Percentiles rank a stretch among this genome's conserved stretches.
phyloP scores from a whole-genome alignment of 2,113 vertebrate species.

The Alces alces region DNA sequence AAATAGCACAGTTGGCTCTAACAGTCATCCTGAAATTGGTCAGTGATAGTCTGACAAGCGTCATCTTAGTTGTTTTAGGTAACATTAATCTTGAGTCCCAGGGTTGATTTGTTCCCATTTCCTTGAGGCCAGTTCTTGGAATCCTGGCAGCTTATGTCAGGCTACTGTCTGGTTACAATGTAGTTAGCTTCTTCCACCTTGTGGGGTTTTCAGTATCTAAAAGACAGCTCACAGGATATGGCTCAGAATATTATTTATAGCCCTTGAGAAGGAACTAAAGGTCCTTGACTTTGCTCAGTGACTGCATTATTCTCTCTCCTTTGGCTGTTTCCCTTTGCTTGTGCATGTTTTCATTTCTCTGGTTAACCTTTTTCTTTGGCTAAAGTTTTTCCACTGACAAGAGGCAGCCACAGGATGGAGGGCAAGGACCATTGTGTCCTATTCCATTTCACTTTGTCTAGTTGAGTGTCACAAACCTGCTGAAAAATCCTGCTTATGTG shows the following conservation, averaged over 20 bases:
- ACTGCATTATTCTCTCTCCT: neutral
- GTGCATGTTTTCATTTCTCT: neutral
- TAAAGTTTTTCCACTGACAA: neutral
- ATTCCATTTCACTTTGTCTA: neutral
- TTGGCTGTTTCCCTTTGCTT: neutral
- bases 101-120: neutral
- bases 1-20: neutral
- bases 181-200: neutral
- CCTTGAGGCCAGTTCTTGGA: neutral
- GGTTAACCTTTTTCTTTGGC: neutral
- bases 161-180: neutral
- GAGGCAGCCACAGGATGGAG: neutral
- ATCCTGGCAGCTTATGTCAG: neutral
- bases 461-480: neutral
- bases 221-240: neutral
- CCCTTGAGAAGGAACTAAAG: neutral
- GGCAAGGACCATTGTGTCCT: neutral
- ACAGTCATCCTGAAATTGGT: neutral
- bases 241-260: neutral
- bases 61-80: neutral
- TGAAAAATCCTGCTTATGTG: neutral
- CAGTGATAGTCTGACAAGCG: neutral
- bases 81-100: neutral
- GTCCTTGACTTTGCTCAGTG: neutral
- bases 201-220: neutral